Conservation (phyloP, 2,888 invertebrate species). For the Agrochola circellaris region DNA sequence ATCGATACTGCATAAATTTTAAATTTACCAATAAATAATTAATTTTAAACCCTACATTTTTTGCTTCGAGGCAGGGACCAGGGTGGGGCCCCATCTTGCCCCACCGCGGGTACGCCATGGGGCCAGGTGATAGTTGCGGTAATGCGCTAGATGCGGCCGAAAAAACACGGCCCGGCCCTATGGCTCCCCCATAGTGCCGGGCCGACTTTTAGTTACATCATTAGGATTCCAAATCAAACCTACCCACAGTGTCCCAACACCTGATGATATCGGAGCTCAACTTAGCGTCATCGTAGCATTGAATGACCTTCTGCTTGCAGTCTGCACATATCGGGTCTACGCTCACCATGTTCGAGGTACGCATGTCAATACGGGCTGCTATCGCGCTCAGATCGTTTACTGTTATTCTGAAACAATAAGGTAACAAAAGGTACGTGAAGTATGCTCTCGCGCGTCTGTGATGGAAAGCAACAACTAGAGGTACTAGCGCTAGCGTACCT, state of each 20-base stretch:
- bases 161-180: too few relatives aligned
- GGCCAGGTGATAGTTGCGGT: not conserved
- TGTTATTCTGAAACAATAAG: constrained; percentile 76
- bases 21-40: too few relatives aligned
- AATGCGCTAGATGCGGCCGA: too few relatives aligned
- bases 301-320: constrained; percentile 76
- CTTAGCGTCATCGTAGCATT: constrained; percentile 77
- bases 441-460: not conserved
- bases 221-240: constrained; percentile 31
- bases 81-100: too few relatives aligned
- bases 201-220: not conserved
- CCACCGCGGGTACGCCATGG: too few relatives aligned
- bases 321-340: constrained; percentile 82
- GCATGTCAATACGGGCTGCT: constrained; percentile 80
- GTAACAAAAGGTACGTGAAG: not conserved
- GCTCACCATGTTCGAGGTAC: constrained; percentile 81
- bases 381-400: constrained; percentile 79
- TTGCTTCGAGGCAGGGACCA: too few relatives aligned
- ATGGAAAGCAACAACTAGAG: not conserved
- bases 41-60: too few relatives aligned
- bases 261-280: constrained; percentile 70
- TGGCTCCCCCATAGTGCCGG: too few relatives aligned
- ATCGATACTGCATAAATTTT: too few relatives aligned
- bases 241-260: constrained; percentile 83
- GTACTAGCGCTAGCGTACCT: not conserved